phyloP scores from a whole-genome alignment of 1,140 invertebrate species.

The Euura saliciscinereae region DNA sequence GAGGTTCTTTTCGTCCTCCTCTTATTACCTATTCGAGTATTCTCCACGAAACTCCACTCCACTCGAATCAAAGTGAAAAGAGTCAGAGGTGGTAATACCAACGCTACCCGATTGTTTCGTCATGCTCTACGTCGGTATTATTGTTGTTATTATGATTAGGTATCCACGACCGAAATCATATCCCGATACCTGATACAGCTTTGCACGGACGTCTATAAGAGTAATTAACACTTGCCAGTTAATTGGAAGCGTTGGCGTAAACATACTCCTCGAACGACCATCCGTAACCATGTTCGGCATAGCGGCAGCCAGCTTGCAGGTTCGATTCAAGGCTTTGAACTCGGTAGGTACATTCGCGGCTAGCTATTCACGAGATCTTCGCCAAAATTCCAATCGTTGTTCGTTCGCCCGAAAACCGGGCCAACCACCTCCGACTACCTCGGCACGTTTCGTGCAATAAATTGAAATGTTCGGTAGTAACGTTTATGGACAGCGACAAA shows the following conservation, averaged over 20 bases:
- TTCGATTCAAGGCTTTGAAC: background rate
- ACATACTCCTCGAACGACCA: background rate
- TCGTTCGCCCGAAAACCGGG: background rate
- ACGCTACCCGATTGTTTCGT: background rate
- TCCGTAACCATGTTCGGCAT: background rate
- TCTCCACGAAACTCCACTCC: too few relatives aligned
- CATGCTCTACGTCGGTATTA: background rate
- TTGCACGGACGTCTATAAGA: background rate
- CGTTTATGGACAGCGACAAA: background rate
- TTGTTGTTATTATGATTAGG: background rate
- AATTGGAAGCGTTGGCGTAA: constrained; percentile 2
- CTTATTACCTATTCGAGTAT: too few relatives aligned
- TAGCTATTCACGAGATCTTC: too few relatives aligned
- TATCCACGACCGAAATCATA: background rate
- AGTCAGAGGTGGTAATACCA: background rate
- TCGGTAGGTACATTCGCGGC: too few relatives aligned
- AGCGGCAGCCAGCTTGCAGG: background rate
- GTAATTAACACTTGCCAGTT: constrained; percentile 4
- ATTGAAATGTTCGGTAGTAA: background rate
- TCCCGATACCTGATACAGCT: background rate
- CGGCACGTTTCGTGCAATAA: background rate
- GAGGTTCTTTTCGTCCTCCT: too few relatives aligned
- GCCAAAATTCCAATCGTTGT: too few relatives aligned
- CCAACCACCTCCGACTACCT: background rate
- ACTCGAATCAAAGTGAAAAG: background rate